These are phyloP conservation scores for Mionectes macconnelli DNA, from an alignment of 2,113 vertebrate species.

Conservation along the genomic window DNA sequence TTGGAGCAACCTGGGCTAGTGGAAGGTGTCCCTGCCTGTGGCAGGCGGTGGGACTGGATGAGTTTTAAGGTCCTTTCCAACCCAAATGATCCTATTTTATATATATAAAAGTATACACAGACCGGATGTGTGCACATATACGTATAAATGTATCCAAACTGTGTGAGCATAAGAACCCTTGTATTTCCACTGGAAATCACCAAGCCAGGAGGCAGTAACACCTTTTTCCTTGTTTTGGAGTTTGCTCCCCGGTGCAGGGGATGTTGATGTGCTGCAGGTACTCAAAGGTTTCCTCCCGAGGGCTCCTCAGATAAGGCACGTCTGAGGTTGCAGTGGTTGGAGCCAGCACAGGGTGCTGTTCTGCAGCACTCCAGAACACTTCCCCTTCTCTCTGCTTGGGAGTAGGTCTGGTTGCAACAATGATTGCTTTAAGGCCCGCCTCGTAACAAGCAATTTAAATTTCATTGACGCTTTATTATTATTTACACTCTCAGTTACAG, in stretches of 20 bases:
- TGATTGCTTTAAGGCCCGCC: not conserved
- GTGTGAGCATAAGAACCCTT: not conserved
- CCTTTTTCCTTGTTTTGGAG: not conserved
- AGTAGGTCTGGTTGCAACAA: not conserved
- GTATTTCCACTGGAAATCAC: not conserved
- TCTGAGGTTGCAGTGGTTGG: not conserved
- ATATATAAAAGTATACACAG: not conserved
- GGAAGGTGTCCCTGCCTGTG: not conserved
- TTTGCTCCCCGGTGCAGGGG: not conserved
- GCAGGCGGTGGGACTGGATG: not conserved
- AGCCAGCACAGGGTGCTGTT: not conserved
- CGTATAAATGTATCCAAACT: not conserved
- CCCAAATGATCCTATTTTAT: not conserved
- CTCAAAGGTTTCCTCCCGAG: not conserved
- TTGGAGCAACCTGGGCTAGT: not conserved
- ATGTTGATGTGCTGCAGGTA: not conserved
- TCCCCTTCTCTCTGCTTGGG: not conserved
- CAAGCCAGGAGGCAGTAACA: not conserved
- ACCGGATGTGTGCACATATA: no score
- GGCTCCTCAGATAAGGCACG: rapidly evolving
- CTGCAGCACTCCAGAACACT: rapidly evolving
- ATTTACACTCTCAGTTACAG: not conserved
- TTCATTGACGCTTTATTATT: not conserved
- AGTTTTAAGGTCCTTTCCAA: not conserved
- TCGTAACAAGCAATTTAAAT: not conserved